Conservation (phyloP, 2,888 invertebrate species). For the Diaprepes abbreviatus region DNA sequence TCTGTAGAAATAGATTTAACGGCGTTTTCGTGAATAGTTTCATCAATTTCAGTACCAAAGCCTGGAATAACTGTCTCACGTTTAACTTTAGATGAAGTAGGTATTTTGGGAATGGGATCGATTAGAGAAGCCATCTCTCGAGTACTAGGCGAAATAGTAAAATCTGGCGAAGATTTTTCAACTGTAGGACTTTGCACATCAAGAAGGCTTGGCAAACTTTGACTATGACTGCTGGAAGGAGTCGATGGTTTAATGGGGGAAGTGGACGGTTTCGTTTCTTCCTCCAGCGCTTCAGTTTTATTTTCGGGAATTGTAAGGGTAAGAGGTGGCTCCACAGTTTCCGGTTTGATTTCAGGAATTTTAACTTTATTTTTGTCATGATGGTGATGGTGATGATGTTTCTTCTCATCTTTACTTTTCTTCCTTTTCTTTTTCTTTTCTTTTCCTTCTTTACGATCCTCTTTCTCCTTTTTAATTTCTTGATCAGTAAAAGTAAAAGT, state of each 20-base stretch:
- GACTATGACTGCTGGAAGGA: slow-evolving; percentile 66
- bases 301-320: slow-evolving; percentile 54
- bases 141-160: slow-evolving; percentile 60
- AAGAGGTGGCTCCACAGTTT: slow-evolving; percentile 25
- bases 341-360: slow-evolving; percentile 19
- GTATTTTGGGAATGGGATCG: slow-evolving; percentile 71
- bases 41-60: slow-evolving; percentile 77
- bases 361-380: slow-evolving; percentile 69
- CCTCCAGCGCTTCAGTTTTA: slow-evolving; percentile 46
- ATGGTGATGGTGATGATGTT: slow-evolving; percentile 78
- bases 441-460: slow-evolving; percentile 71
- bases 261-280: neutral
- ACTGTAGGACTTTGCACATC: slow-evolving; percentile 73
- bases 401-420: slow-evolving; percentile 83
- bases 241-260: slow-evolving; percentile 9
- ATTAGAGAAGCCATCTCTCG: slow-evolving; percentile 62
- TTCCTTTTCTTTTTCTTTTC: slow-evolving; percentile 90
- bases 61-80: slow-evolving; percentile 78
- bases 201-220: slow-evolving; percentile 75
- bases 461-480: slow-evolving; percentile 59
- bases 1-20: slow-evolving; percentile 83
- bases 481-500: slow-evolving; percentile 36
- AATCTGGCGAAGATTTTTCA: slow-evolving; percentile 62
- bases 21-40: slow-evolving; percentile 82
- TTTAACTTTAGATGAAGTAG: slow-evolving; percentile 63